Base-by-base conservation (phyloP, 2,797 vertebrate species). In the Pygocentrus nattereri region DNA sequence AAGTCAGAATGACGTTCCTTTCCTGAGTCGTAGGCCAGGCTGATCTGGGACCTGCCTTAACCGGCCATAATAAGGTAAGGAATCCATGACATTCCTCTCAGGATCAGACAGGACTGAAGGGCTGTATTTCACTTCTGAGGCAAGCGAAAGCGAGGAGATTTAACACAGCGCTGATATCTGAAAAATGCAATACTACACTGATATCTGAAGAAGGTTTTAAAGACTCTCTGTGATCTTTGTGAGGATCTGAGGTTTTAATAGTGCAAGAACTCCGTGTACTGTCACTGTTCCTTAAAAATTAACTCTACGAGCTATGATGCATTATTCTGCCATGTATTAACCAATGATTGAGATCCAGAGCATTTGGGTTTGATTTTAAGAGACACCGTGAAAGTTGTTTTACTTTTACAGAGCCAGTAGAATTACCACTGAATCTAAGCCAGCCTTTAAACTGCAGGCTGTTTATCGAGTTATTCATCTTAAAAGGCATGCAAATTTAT, bases 1-100 rank as follows among this genome's bases (percentile, higher is more conserved):
- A 87, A 68, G 47, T 83, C 85, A 83, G 71, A 27, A 65, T 80
- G 69, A 64, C 76, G 34, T 78, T 86, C 84, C 78, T 79, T 78
- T 83, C 69, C 79, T 79, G 83, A 85, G 87, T 88, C 69, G 70
- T 41, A 74, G 78, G 61, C 76, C 44, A 73, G 70, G 65, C 67
- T 82, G 81, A 79, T 82, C 69, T 79, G 50, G 65, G 85, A 85
- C 79, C 81, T 80, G 87, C 85, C 82, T 84, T 21, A 81, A 82
- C 72, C 84, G 7, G 77, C 72, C 82, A 84, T 79, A 88, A 81
- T 84, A 85, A 49, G 72, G 81, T 31, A 78, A 90, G 76, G 86
- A 91, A 89, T 89, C 82, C 82, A 79, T 78, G 82, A 88, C 84
- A 81, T 88, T 89, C 81, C 68, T 91, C 85, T 93, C 87, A 87